Evolutionary conservation across 2,888 invertebrate species (phyloP).

Genomic region (Rotaria macrura): DNA sequence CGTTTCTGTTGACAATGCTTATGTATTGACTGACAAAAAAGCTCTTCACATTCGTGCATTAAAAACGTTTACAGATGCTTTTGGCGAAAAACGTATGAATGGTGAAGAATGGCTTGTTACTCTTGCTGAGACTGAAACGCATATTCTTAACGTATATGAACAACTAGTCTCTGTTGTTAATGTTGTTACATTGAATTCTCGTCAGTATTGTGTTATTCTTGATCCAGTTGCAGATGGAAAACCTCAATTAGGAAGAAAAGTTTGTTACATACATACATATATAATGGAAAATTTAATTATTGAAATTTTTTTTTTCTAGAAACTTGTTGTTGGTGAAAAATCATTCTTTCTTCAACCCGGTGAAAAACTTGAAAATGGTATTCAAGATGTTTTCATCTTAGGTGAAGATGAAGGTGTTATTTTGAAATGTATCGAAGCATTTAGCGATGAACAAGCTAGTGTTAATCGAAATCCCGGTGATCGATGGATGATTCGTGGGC

Average conservation of each 20-base stretch:
- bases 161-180: conserved; percentile 50
- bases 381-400: conserved; percentile 51
- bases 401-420: conserved; percentile 53
- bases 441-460: conserved; percentile 37
- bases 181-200: conserved; percentile 51
- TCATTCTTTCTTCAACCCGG: conserved; percentile 53
- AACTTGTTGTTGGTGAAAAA: conserved; percentile 52
- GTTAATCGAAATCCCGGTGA: conserved; percentile 49
- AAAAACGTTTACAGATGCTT: conserved; percentile 51
- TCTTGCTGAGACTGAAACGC: conserved; percentile 51
- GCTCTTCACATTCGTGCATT: conserved; percentile 51
- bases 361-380: conserved; percentile 51
- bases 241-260: conserved; percentile 51
- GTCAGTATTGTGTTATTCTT: conserved; percentile 53
- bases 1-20: conserved; percentile 51
- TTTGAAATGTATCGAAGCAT: conserved; percentile 41
- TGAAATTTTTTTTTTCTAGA: conserved; percentile 35
- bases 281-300: too few species aligned
- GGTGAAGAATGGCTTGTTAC: conserved; percentile 54
- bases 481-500: conserved; percentile 53
- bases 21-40: conserved; percentile 53
- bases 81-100: conserved; percentile 49
- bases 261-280: not conserved
- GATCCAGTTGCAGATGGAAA: conserved; percentile 48
- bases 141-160: conserved; percentile 54